Conservation (phyloP, 2,113 vertebrate genomes). For the Kryptolebias marmoratus region DNA sequence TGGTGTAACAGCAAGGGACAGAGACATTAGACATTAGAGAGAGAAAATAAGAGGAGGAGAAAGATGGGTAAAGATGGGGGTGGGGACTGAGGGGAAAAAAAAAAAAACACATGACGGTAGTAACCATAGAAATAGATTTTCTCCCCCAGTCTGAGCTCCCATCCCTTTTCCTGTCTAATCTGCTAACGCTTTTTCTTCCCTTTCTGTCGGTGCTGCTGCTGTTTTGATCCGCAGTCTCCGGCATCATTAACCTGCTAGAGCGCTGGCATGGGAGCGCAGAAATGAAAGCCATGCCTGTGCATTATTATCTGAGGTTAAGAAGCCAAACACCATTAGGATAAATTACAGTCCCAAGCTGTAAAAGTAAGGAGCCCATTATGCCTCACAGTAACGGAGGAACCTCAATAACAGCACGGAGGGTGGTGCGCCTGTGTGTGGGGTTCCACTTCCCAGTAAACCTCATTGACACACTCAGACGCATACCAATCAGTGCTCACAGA, state of each 20-base stretch:
- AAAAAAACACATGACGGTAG: conserved; percentile 55
- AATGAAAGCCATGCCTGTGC: conserved; percentile 49
- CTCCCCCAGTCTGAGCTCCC: conserved; percentile 68
- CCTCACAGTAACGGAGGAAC: conserved; percentile 46
- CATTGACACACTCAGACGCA: conserved; percentile 73
- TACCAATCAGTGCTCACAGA: conserved; percentile 71
- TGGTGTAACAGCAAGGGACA: conserved; percentile 57
- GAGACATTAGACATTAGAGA: conserved; percentile 54
- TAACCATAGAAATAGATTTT: conserved; percentile 82
- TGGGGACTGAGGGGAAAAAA: conserved; percentile 31
- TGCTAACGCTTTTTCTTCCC: conserved; percentile 56
- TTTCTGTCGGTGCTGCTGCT: conserved; percentile 63
- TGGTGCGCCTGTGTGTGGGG: conserved; percentile 58
- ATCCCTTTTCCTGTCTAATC: conserved; percentile 68
- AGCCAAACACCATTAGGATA: conserved; percentile 65
- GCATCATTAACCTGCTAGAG: conserved; percentile 63
- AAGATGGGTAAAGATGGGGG: conserved; percentile 72
- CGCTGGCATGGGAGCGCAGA: conserved; percentile 50
- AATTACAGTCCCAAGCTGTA: conserved; percentile 61
- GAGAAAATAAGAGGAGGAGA: conserved; percentile 58
- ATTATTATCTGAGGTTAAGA: conserved; percentile 64
- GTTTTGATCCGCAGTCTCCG: conserved; percentile 69
- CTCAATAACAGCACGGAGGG: conserved; percentile 64
- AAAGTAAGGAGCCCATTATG: conserved; percentile 59
- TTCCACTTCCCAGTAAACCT: conserved; percentile 71